Conservation (phyloP, 2,797 vertebrate genomes). For the Arremon aurantiirostris region DNA sequence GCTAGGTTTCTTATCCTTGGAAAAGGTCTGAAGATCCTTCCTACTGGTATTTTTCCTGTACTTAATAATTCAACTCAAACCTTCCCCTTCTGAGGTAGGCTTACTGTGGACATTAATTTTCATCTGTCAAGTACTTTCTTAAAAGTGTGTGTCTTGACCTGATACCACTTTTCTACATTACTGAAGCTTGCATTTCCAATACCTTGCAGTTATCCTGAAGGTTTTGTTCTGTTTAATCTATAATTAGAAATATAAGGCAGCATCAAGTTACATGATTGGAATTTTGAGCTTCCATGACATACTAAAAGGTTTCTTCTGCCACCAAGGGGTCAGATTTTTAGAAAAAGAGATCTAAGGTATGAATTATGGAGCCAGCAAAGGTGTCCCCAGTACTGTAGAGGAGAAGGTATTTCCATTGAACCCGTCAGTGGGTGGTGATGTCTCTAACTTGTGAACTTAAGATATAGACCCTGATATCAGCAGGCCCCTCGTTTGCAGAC, state of each 20-base stretch:
- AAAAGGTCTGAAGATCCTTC: not conserved
- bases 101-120: not conserved
- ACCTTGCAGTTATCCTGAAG: not conserved
- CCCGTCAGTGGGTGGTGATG: not conserved
- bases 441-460: not conserved
- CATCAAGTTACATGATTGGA: not conserved
- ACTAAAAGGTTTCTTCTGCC: not conserved
- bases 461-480: not conserved
- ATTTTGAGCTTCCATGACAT: not conserved
- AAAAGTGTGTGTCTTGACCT: not conserved
- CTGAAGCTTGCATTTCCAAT: not conserved
- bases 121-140: not conserved
- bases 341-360: not conserved
- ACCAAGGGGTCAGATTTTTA: not conserved
- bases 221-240: not conserved
- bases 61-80: not conserved
- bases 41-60: not conserved
- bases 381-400: not conserved
- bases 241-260: not conserved
- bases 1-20: not conserved
- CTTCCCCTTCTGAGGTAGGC: not conserved
- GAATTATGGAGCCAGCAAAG: not conserved
- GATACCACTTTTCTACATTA: not conserved
- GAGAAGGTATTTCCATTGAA: not conserved
- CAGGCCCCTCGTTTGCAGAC: not conserved